These are phyloP conservation scores for Scyliorhinus canicula DNA, from an alignment of 2,797 vertebrate species.

Conservation along the genomic window DNA sequence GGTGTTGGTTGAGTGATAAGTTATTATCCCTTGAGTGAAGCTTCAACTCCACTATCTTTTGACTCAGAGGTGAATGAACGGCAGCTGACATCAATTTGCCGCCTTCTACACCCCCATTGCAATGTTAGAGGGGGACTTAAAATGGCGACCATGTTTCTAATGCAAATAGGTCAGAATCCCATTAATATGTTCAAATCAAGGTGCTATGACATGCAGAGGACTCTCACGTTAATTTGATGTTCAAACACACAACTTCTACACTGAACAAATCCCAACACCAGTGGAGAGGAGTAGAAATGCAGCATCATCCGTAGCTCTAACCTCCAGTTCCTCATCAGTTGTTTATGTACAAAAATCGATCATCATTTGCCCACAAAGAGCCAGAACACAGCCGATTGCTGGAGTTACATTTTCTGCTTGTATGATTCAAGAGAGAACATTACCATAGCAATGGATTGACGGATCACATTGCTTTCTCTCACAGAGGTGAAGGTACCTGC, in stretches of 20 bases:
- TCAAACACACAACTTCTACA: not conserved
- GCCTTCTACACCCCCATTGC: not conserved
- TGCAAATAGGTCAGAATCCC: too few species aligned
- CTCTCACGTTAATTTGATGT: not conserved
- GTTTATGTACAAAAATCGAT: not conserved
- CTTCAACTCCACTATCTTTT: too few species aligned
- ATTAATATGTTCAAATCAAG: too few species aligned
- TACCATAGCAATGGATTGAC: slow-evolving; percentile 9
- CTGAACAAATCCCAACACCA: not conserved
- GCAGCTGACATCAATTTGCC: not conserved
- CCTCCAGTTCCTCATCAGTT: not conserved
- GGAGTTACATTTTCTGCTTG: not conserved
- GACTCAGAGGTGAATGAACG: not conserved
- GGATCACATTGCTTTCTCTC: not conserved
- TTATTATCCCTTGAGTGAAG: not conserved
- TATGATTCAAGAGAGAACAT: not conserved
- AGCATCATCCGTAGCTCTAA: not conserved
- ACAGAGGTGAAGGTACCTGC: not conserved
- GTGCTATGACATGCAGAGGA: too few species aligned
- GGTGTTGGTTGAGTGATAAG: not conserved
- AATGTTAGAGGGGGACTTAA: not conserved
- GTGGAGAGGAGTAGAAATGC: too few species aligned
- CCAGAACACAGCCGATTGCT: not conserved
- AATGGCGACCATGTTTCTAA: too few species aligned
- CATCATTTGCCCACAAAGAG: not conserved